Base-by-base conservation (phyloP, 2,888 invertebrate species). In the Mythimna impura region DNA sequence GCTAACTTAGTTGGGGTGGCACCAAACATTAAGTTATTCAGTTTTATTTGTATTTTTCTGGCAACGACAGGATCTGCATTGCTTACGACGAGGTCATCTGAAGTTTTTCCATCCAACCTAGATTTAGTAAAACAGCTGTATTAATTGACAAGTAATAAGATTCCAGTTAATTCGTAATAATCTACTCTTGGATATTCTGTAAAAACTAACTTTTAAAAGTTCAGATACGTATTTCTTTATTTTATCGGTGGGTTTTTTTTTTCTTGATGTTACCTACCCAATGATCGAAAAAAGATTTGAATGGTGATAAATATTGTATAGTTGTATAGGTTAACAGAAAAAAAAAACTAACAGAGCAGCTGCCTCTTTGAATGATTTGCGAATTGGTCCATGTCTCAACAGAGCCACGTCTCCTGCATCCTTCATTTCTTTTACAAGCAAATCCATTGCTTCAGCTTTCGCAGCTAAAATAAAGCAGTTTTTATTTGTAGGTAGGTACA, bases 1-100 rank as follows among this genome's bases (percentile, higher is more conserved):
- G 81, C 70, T 65, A 87, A 89, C 71, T 90, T 89, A 10, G 88
- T 83, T 14, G 93, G 91, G 5, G 90, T 90, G 36, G 78, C 76
- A 0, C 82, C 84, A 2, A 79, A 72, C 91, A 95, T 92, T 60
- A 95, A 81, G 70, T 89, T 90, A 34, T 84, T 76, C 1, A 95
- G 88, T 87, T 94, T 95, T 43, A 95, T 91, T 86, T 95, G 93
- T 81, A 96, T 91, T 82, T 96, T 96, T 55, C 95, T 90, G 0
- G 91, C 83, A 3, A 92, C 94, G 2, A 95, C 93, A 0, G 95
- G 94, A 69, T 96, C 95, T 0, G 90, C 91, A 30, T 82, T 86
- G 6, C 85, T 58, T 1, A 92, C 93, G 3, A 71, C 52, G 3
- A 95, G 84, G 78, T 95, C 91, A 75, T 93, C 94, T 2, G 93